Evolutionary conservation across 2,888 invertebrate species (phyloP).

Genomic region (Tromatobia lineatoria): DNA sequence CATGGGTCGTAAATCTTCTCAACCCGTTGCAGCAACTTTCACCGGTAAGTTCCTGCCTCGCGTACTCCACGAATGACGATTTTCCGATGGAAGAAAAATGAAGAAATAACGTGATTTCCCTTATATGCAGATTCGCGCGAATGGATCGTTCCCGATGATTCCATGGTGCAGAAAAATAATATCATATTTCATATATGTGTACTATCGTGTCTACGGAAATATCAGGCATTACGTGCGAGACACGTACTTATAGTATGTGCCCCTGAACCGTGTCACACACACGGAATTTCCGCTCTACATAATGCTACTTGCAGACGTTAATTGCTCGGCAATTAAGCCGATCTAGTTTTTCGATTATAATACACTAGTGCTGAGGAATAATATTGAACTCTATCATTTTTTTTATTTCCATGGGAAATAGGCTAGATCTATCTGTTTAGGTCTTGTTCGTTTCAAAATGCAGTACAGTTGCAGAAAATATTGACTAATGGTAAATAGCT

Average conservation of each 20-base stretch:
- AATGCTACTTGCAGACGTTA: slow-evolving; percentile 74
- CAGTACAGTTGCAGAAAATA: not conserved
- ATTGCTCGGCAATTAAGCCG: slow-evolving; percentile 76
- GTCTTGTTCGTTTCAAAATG: not conserved
- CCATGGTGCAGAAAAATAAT: not conserved
- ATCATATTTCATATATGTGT: slow-evolving; percentile 1
- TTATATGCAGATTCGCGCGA: slow-evolving; percentile 13
- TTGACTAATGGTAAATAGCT: not conserved
- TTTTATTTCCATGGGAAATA: slow-evolving; percentile 4
- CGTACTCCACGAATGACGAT: slow-evolving; percentile 15
- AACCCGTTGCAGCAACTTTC: slow-evolving; percentile 73
- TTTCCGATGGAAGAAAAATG: slow-evolving; percentile 4
- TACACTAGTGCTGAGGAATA: not conserved
- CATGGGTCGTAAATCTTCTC: slow-evolving; percentile 64
- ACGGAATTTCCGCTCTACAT: slow-evolving; percentile 82
- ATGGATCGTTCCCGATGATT: not conserved
- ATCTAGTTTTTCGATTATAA: slow-evolving; percentile 72
- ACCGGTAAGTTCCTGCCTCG: slow-evolving; percentile 65
- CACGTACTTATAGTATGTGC: slow-evolving; percentile 62
- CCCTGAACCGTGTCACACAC: slow-evolving; percentile 76
- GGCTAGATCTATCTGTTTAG: not conserved
- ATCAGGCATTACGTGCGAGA: slow-evolving; percentile 64
- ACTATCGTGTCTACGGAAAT: slow-evolving; percentile 53
- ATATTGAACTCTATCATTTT: slow-evolving; percentile 45
- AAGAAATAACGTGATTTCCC: slow-evolving; percentile 25